Evolutionary conservation across 2,797 vertebrate genomes (phyloP).

Genomic region (Babyrousa celebensis): DNA sequence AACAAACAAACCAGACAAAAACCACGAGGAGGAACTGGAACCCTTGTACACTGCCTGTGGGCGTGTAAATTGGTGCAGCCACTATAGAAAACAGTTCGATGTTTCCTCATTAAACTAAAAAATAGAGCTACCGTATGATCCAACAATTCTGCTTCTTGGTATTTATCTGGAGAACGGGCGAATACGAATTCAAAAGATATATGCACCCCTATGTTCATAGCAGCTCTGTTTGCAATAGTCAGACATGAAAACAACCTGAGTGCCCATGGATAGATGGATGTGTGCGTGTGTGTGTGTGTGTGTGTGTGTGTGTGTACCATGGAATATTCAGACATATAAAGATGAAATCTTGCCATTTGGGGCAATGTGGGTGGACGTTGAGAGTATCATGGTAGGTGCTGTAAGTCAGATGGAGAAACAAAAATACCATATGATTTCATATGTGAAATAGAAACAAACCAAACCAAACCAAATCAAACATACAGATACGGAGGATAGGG

Average conservation of each 20-base stretch:
- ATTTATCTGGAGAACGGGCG: neutral
- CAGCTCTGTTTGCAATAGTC: neutral
- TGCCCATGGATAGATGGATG: neutral
- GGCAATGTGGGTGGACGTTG: accelerated
- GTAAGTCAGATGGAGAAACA: neutral
- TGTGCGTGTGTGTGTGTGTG: too few relatives aligned
- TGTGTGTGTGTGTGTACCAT: neutral
- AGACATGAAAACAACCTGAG: neutral
- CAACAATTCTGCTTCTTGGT: neutral
- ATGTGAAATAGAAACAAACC: neutral
- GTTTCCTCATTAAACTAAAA: neutral
- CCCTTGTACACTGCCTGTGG: neutral
- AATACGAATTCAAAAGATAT: neutral
- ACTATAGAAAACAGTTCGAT: neutral
- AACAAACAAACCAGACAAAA: too few relatives aligned
- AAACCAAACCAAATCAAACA: neutral
- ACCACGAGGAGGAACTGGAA: neutral
- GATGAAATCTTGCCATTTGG: neutral
- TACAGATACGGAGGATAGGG: neutral
- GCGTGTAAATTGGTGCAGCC: neutral
- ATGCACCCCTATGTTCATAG: neutral
- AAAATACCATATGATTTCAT: neutral
- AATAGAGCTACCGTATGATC: neutral
- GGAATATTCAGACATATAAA: neutral
- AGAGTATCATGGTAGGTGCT: neutral